Evolutionary conservation across 2,888 invertebrate species (phyloP).

Genomic region (Bugulina stolonifera): DNA sequence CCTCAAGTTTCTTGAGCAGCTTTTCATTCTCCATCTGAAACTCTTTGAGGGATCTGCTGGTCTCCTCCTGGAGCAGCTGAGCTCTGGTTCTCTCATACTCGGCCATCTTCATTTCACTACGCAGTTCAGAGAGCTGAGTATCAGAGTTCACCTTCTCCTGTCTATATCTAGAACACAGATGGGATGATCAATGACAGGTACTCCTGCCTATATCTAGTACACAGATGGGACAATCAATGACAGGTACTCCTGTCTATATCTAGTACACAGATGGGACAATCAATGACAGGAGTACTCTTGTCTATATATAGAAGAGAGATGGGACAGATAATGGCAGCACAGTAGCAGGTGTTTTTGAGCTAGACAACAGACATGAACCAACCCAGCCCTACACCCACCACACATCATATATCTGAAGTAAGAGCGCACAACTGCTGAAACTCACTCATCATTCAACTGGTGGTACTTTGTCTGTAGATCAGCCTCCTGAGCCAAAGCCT

Average conservation of each 20-base stretch:
- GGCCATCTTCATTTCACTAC: conserved; percentile 50
- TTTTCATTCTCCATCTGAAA: conserved; percentile 50
- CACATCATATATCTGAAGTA: too few species aligned
- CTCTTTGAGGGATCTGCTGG: conserved; percentile 44
- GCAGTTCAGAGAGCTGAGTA: conserved; percentile 42
- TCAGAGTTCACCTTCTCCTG: conserved; percentile 44
- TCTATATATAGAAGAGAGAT: too few species aligned
- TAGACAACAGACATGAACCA: too few species aligned
- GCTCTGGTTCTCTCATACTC: conserved; percentile 50
- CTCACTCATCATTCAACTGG: conserved; percentile 46
- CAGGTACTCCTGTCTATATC: conserved; percentile 43
- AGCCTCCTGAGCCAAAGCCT: conserved; percentile 39
- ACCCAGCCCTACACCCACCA: too few species aligned
- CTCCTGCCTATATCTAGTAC: too few species aligned
- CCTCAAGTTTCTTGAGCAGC: conserved; percentile 50
- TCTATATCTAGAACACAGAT: conserved; percentile 46
- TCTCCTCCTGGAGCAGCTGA: conserved; percentile 49
- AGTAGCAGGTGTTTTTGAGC: background rate
- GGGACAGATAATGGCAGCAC: too few species aligned
- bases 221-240: too few species aligned
- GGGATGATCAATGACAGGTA: too few species aligned
- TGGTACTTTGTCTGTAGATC: conserved; percentile 43
- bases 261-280: too few species aligned
- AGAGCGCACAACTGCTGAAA: too few species aligned
- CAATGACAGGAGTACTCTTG: too few species aligned